Evolutionary conservation across 2,113 vertebrate genomes (phyloP), one percentile per base, ranked within the genome.

Genomic region (Corydoras maculifer): DNA sequence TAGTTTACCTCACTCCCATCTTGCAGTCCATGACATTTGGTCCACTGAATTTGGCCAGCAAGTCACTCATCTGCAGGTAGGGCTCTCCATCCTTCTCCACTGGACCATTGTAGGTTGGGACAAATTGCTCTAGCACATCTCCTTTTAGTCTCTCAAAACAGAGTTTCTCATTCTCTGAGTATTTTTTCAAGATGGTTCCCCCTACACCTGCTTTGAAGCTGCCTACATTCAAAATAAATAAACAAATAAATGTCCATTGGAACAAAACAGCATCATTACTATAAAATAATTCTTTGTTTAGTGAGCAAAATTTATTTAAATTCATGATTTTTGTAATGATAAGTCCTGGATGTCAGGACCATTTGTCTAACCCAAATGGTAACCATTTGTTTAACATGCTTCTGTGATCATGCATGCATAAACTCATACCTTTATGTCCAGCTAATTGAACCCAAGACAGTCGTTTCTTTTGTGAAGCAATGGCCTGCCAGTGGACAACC

Each of bases 11-110:
- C 63, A 77, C 51, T 68, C 97, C 97, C 92, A 99, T 99, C 82
- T 99, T 99, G 88, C 96, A 98, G 87, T 99, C 97, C 84, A 99
- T 97, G 72, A 99, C 95, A 49, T 91, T 95, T 13, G 97, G 95
- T 13, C 88, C 92, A 48, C 95, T 91, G 78, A 98, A 98, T 79
- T 86, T 87, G 12, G 85, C 86, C 12, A 99, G 90, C 80, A 99
- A 87, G 86, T 99, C 97, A 63, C 91, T 92, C 86, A 99, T 84
- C 73, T 93, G 94, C 69, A 99, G 87, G 83, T 94, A 99, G 79
- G 84, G 89, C 82, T 99, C 96, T 8, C 93, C 95, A 0, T 97
- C 97, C 70, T 88, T 92, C 74, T 97, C 90, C 77, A 96, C 93
- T 31, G 92, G 87, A 0, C 97, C 96, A 0, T 93, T 91, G 87